These are phyloP conservation scores for Watsonalla cultraria DNA, from an alignment of 2,888 invertebrate species.

Conservation along the genomic window DNA sequence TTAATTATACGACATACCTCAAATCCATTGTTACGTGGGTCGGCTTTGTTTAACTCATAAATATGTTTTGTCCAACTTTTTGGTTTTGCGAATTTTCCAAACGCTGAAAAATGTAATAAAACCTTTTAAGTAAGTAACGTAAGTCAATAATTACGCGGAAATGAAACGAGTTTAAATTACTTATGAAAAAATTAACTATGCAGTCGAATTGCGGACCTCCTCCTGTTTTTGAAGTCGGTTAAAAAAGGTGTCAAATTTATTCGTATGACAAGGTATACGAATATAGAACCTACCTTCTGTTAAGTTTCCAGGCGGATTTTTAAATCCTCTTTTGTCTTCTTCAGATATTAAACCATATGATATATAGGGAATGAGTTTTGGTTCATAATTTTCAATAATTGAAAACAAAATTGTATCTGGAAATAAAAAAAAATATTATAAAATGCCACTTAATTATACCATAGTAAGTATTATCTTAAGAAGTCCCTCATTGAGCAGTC, in stretches of 20 bases:
- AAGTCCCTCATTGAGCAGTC: too few species aligned
- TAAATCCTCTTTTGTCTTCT: slow-evolving; percentile 7
- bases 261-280: neutral
- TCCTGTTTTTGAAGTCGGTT: too few species aligned
- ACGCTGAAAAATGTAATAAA: slow-evolving; percentile 4
- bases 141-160: too few species aligned
- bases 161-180: too few species aligned
- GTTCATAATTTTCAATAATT: neutral
- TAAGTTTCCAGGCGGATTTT: slow-evolving; percentile 10
- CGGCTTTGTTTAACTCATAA: slow-evolving; percentile 12
- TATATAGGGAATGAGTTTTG: neutral
- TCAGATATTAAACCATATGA: slow-evolving; percentile 6
- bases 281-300: slow-evolving; percentile 4
- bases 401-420: neutral
- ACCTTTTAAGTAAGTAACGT: neutral
- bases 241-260: too few species aligned
- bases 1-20: slow-evolving; percentile 7
- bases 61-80: slow-evolving; percentile 14
- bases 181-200: too few species aligned
- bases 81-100: slow-evolving; percentile 17
- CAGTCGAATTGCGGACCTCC: too few species aligned
- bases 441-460: too few species aligned
- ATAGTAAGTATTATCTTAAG: too few species aligned
- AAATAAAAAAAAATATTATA: slow-evolving; percentile 1
- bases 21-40: slow-evolving; percentile 18